These are phyloP conservation scores for Drosophila borborema DNA, from an alignment of 2,888 invertebrate species.

Conservation along the genomic window DNA sequence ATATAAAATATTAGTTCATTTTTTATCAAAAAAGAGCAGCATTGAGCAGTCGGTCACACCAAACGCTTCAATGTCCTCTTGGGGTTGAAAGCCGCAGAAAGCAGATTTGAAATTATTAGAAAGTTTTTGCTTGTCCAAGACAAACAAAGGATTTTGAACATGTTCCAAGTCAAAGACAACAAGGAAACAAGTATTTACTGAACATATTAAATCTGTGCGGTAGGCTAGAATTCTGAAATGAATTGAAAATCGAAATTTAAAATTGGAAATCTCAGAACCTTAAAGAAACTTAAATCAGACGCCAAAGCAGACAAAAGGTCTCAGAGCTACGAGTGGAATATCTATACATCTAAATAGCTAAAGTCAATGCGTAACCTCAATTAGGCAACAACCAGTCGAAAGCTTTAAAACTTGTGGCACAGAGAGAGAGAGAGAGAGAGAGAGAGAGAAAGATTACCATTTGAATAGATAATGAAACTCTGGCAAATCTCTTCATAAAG, in stretches of 20 bases:
- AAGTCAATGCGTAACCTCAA: slow-evolving; percentile 6
- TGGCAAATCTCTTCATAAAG: slow-evolving; percentile 54
- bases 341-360: not conserved
- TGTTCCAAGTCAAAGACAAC: not conserved
- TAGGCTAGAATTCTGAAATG: not conserved
- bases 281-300: too few species aligned
- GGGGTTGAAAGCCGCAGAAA: slow-evolving; percentile 9
- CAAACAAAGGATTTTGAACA: slow-evolving; percentile 12
- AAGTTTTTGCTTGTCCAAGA: slow-evolving; percentile 30
- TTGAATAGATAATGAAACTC: slow-evolving; percentile 59
- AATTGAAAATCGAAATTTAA: not conserved
- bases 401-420: slow-evolving; percentile 17
- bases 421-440: too few species aligned
- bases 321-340: not conserved
- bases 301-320: not conserved
- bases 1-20: too few species aligned
- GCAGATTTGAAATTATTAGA: slow-evolving; percentile 23
- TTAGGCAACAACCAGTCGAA: slow-evolving; percentile 20
- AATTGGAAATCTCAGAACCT: not conserved
- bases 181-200: slow-evolving; percentile 3
- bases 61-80: not conserved
- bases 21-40: not conserved
- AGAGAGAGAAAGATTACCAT: slow-evolving; percentile 14
- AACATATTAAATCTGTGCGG: slow-evolving; percentile 1
- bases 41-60: not conserved